These are phyloP conservation scores for Forpus xanthops DNA, from an alignment of 2,797 vertebrate species.

Conservation along the genomic window DNA sequence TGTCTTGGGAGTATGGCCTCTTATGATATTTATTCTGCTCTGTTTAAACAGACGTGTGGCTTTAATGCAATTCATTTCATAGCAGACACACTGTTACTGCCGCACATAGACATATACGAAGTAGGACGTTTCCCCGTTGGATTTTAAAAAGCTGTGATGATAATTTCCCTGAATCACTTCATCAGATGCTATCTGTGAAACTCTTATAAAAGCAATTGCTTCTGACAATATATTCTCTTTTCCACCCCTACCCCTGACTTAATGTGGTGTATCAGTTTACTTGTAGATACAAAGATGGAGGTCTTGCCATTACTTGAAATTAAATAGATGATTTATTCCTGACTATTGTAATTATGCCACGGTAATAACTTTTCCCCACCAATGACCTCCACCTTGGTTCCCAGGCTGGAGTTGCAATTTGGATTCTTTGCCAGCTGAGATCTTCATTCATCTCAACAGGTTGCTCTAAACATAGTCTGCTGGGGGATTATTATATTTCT, in stretches of 20 bases:
- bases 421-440: neutral
- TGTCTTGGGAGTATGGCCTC: neutral
- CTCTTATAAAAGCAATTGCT: neutral
- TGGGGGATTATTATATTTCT: neutral
- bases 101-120: neutral
- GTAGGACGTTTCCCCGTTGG: neutral
- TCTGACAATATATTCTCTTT: neutral
- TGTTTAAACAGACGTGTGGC: neutral
- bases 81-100: neutral
- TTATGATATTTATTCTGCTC: neutral
- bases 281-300: constrained; percentile 9
- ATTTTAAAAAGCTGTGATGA: neutral
- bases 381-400: neutral
- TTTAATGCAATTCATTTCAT: neutral
- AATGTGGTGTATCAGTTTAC: neutral
- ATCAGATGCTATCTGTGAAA: constrained; percentile 8
- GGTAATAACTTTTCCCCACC: neutral
- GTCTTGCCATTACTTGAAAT: neutral
- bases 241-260: neutral
- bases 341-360: neutral
- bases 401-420: neutral
- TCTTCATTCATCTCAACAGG: neutral
- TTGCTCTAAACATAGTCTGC: neutral
- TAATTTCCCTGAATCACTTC: neutral
- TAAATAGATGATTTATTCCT: neutral